Evolutionary conservation across 2,888 invertebrate species (phyloP), one percentile per base, ranked within the genome.

Genomic region (Diachrysia chrysitis): DNA sequence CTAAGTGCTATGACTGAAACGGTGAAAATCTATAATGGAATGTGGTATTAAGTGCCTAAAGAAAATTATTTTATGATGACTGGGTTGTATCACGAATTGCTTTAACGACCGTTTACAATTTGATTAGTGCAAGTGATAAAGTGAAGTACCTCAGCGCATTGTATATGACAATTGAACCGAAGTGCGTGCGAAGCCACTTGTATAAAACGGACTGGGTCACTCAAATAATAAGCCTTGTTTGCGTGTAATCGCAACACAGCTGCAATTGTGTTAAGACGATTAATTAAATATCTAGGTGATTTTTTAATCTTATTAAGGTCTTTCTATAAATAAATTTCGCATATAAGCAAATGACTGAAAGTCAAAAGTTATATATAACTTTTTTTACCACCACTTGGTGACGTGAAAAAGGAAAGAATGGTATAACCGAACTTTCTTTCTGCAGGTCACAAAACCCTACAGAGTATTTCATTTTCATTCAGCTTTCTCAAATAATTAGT

Each of bases 1-100:
- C 63, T 56, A 64, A 59, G 48, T 29, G 16, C 32, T 29, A 63
- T 68, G 65, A 53, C 29, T 37, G 55, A 16, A 63, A 56, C 42
- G 53, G 19, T 29, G 51, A 17, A 63, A 64, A 56, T 42, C 48
- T 21, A 37, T 57, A 58, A 59, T 29, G 17, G 17, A 62, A 53
- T 55, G 51, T 61, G 37, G 37, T 53, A 57, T 63, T 48, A 19
- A 48, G 2, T 58, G 48, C 17, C 29, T 21, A 9, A 46, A 16
- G 42, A 35, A 37, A 63, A 58, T n/a, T 9, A 42, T 69, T 58
- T 37, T 53, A 57, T 35, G 12, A 59, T 51, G 10, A 5, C 60
- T 67, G 6, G 21, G 37, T 10, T 35, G 25, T 42, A 70, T 63
- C 14, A 25, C 57, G 54, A 70, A 46, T 53, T 6, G 35, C 19